Percentiles rank a stretch among this genome's conserved stretches.
phyloP scores from a whole-genome alignment of 2,888 invertebrate genomes.

The Dermolepida albohirtum region DNA sequence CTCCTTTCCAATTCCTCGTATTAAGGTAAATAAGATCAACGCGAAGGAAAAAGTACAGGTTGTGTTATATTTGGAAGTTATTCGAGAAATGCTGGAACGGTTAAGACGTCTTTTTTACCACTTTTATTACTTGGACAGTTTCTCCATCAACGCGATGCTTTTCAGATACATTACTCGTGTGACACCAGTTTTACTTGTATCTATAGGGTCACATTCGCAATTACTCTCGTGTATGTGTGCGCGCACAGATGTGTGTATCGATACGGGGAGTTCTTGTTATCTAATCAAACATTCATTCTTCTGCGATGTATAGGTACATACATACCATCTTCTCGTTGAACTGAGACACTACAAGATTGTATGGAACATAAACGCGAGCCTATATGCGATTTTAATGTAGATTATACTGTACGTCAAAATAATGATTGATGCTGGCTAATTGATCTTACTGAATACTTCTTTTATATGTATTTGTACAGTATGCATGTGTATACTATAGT shows the following conservation, averaged over 20 bases:
- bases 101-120: constrained; percentile 22
- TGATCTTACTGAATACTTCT: constrained; percentile 47
- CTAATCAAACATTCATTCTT: constrained; percentile 26
- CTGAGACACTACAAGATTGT: constrained; percentile 4
- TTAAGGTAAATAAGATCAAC: constrained; percentile 7
- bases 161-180: constrained; percentile 29
- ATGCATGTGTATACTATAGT: neutral
- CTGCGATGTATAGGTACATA: constrained; percentile 8
- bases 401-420: constrained; percentile 53
- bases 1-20: constrained; percentile 22
- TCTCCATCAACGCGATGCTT: constrained; percentile 37
- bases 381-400: constrained; percentile 55
- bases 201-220: constrained; percentile 9
- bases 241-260: constrained; percentile 24
- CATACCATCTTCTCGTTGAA: constrained; percentile 10
- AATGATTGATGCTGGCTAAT: constrained; percentile 56
- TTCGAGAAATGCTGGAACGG: constrained; percentile 36
- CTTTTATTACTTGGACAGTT: constrained; percentile 30
- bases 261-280: constrained; percentile 25
- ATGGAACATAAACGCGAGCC: neutral
- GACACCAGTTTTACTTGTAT: constrained; percentile 35
- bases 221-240: too few relatives aligned
- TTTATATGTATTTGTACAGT: neutral
- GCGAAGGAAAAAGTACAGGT: constrained; percentile 20
- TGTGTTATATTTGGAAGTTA: constrained; percentile 35